Percentiles rank a stretch among this genome's conserved stretches.
phyloP scores from a whole-genome alignment of 2,797 vertebrate genomes.

The Gallinago stenura region DNA sequence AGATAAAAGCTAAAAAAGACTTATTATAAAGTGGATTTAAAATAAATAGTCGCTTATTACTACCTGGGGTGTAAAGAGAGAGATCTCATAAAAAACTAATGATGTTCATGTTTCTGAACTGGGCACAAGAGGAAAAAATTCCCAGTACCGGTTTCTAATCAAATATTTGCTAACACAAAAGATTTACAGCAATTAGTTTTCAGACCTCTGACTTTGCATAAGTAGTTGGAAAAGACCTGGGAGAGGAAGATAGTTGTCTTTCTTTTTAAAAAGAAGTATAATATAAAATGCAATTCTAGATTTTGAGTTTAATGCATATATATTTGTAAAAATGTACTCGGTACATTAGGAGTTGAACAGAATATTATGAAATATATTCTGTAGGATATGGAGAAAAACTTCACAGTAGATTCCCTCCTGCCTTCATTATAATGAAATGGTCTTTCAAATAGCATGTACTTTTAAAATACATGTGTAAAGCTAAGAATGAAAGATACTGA shows the following conservation, averaged over 20 bases:
- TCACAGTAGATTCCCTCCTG: neutral
- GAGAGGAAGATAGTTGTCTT: neutral
- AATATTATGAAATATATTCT: neutral
- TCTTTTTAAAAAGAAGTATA: neutral
- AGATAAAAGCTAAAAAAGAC: neutral
- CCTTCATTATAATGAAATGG: neutral
- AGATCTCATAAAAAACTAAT: conserved; percentile 9
- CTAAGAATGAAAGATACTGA: neutral
- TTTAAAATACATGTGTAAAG: neutral
- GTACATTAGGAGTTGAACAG: neutral
- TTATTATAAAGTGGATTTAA: neutral
- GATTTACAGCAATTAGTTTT: neutral
- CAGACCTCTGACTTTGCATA: neutral
- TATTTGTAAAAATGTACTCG: neutral
- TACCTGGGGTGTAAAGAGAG: neutral
- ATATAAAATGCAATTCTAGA: neutral
- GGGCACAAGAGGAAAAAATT: neutral
- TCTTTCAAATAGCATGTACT: neutral
- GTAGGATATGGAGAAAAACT: neutral
- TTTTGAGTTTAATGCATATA: neutral
- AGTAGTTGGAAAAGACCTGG: neutral
- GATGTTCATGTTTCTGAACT: neutral
- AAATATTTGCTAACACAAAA: neutral
- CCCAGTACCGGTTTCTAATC: neutral
- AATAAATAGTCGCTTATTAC: conserved; percentile 4